Conservation (phyloP, 2,113 vertebrate species). For the Pachycephala philippinensis region DNA sequence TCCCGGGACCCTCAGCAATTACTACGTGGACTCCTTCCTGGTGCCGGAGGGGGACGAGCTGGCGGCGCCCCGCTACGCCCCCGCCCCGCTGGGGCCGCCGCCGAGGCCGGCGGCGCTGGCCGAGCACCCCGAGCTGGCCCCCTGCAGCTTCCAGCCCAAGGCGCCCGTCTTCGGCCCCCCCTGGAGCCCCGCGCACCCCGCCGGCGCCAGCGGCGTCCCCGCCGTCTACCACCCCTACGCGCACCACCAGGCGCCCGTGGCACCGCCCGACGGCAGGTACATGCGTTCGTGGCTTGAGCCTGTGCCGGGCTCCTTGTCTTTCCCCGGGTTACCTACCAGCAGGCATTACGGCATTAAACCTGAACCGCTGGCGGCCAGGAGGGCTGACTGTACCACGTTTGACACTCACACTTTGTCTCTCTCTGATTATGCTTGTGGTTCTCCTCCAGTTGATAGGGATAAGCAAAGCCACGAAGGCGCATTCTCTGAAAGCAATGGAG, state of each 20-base stretch:
- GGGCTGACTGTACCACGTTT: slow-evolving; percentile 85
- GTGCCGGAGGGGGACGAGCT: slow-evolving; percentile 88
- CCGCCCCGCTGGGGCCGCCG: slow-evolving; percentile 79
- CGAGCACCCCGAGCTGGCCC: slow-evolving; percentile 88
- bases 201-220: slow-evolving; percentile 81
- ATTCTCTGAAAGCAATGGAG: slow-evolving; percentile 80
- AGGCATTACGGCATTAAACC: slow-evolving; percentile 95
- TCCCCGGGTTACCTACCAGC: slow-evolving; percentile 89
- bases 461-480: slow-evolving; percentile 82
- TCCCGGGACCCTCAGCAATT: slow-evolving; percentile 91
- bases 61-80: slow-evolving; percentile 80
- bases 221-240: slow-evolving; percentile 89
- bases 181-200: slow-evolving; percentile 88
- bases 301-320: slow-evolving; percentile 87
- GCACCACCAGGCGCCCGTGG: slow-evolving; percentile 82
- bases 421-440: slow-evolving; percentile 88
- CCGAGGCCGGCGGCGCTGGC: slow-evolving; percentile 76
- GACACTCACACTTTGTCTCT: slow-evolving; percentile 90
- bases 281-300: slow-evolving; percentile 95
- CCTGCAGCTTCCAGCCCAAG: slow-evolving; percentile 93
- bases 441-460: slow-evolving; percentile 87
- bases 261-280: slow-evolving; percentile 88
- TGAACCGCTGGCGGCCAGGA: slow-evolving; percentile 87
- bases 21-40: slow-evolving; percentile 95
- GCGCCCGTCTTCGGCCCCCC: slow-evolving; percentile 85